Evolutionary conservation across 2,888 invertebrate species (phyloP), one percentile per base, ranked within the genome.

Genomic region (Leucoma salicis): DNA sequence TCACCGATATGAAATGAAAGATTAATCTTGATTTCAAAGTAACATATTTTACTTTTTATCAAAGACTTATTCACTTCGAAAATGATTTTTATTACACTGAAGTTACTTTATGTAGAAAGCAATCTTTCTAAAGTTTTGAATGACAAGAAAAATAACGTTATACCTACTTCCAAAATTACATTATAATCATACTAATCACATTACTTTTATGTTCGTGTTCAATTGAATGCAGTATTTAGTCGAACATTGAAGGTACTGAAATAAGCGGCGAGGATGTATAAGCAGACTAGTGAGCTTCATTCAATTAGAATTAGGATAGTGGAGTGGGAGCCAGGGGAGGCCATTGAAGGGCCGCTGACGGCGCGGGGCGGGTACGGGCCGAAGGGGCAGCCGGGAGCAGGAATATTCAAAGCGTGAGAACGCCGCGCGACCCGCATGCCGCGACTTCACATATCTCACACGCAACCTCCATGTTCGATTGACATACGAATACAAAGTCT

Each of bases 371-470:
- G 48, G 57, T 55, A 54, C 45, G 64, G 65, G 57, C 58, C 56
- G 56, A 57, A 8, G 39, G 61, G 72, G 65, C 63, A 56, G 74
- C 72, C 82, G 79, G 81, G 79, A 83, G 76, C 86, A 85, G 86
- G 86, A 84, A 87, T 87, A 89, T 89, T 88, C 86, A 86, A 87
- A 88, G 88, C 88, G 88, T 89, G 88, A 89, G 88, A 89, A 89
- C 87, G 82, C 75, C 69, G 82, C 79, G 87, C 86, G 88, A 86
- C 88, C 88, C 88, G 88, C 88, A 88, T 89, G 88, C 88, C 85
- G 82, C 82, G 81, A 81, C 84, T 86, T 79, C 84, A 86, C 86
- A 87, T 88, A 89, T 88, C 88, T 88, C 88, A 89, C 88, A 88
- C 82, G 84, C 82, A 85, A 87, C 87, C 82, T 86, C 86, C 78